Base-by-base conservation (phyloP, 2,797 vertebrate genomes). In the Acanthiza pusilla region DNA sequence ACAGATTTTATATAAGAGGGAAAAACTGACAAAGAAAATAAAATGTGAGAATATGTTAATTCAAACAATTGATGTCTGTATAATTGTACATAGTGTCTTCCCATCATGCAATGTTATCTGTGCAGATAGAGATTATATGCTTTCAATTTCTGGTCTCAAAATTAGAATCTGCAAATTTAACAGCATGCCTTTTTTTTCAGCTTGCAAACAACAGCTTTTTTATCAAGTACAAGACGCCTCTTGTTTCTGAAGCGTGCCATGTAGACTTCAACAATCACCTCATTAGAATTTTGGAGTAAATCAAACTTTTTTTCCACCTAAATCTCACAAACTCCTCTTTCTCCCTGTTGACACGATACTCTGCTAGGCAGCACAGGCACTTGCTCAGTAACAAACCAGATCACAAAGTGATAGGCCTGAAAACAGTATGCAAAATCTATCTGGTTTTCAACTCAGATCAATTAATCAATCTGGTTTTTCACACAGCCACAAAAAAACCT, bases 401-500 rank as follows among this genome's bases (percentile, higher is more conserved):
- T 48, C 20, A 60, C 20, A 48, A 82, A 81, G 7, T 2, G 2
- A 68, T 16, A 75, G 7, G 2, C 12, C 38, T 78, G n/a, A 71
- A 84, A 77, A 12, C 19, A 40, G 4, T 4, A 18, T n/a, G 34
- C 11, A 88, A 57, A 12, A 16, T 42, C 29, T 45, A 0, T 17
- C n/a, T 30, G 63, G 9, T 48, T 92, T 85, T n/a, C 63, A 60
- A 60, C 30, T 47, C 22, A 57, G 23, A 68, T 57, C 18, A 82
- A 23, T 72, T 63, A 72, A 73, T 72, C 0, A 0, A 23, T 60
- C 13, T 40, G 23, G 1, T 2, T 77, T 78, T 77, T 87, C 62
- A 65, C 13, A 21, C 1, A 1, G 3, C 10, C 50, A 42, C 21
- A 43, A 0, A 22, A 77, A 87, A 60, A 18, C 3, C 9, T 63